These are phyloP conservation scores for Conops quadrifasciatus DNA, from an alignment of 2,888 invertebrate species.

Conservation along the genomic window DNA sequence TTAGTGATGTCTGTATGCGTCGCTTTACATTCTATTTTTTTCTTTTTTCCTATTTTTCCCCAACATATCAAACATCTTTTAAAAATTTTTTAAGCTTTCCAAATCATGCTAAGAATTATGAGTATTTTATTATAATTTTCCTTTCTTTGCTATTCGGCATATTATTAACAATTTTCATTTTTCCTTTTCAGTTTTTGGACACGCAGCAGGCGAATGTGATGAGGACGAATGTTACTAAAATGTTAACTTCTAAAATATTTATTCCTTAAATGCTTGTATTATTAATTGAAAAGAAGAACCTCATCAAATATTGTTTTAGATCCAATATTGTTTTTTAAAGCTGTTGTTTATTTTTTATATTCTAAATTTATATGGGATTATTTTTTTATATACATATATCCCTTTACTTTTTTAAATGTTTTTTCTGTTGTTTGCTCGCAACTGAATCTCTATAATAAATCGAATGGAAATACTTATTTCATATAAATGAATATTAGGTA, in stretches of 20 bases:
- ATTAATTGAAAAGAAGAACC: too few species aligned
- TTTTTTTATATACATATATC: neutral
- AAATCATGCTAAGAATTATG: neutral
- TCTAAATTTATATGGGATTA: neutral
- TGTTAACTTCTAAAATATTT: constrained; percentile 40
- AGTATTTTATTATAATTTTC: neutral
- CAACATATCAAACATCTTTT: neutral
- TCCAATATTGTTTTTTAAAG: neutral
- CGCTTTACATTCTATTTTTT: neutral
- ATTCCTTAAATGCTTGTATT: too few species aligned
- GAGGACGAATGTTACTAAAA: constrained; percentile 75
- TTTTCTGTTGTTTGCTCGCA: neutral
- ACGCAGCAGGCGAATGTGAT: constrained; percentile 86
- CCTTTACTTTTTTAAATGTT: neutral
- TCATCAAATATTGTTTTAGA: neutral
- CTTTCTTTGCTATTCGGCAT: neutral
- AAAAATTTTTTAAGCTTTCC: constrained; percentile 5
- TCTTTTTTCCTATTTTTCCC: neutral
- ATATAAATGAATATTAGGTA: constrained; percentile 15
- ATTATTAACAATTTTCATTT: constrained; percentile 2
- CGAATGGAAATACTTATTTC: constrained; percentile 15
- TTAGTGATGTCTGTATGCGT: neutral
- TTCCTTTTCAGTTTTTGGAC: constrained; percentile 80
- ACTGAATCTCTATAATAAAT: constrained; percentile 4
- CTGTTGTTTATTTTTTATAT: neutral